These are phyloP conservation scores for Plusia festucae DNA, from an alignment of 2,888 invertebrate species.

Conservation along the genomic window DNA sequence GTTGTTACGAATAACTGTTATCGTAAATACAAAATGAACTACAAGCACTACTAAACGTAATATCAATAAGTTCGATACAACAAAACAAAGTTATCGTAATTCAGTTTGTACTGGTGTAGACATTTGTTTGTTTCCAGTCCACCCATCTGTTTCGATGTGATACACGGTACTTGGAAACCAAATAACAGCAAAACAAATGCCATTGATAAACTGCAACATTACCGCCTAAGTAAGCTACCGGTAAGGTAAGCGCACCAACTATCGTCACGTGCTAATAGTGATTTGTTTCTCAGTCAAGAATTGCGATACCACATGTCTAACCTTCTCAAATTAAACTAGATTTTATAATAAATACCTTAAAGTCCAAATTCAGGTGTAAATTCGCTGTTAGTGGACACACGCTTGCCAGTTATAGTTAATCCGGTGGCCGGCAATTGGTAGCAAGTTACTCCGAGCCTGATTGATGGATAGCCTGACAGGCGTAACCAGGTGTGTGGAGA, in stretches of 20 bases:
- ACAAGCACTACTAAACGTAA: not conserved
- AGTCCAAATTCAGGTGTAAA: constrained; percentile 61
- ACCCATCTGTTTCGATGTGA: constrained; percentile 23
- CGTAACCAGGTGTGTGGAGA: constrained; percentile 75
- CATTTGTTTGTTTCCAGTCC: constrained; percentile 14
- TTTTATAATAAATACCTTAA: constrained; percentile 56
- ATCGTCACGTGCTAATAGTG: constrained; percentile 76
- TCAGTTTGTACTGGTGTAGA: constrained; percentile 17
- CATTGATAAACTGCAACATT: constrained; percentile 67
- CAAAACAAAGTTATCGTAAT: constrained; percentile 17
- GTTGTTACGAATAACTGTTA: not conserved
- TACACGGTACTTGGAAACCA: constrained; percentile 5
- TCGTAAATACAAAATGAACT: not conserved
- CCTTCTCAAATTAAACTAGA: constrained; percentile 44
- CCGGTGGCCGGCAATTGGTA: constrained; percentile 75
- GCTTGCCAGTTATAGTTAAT: constrained; percentile 75
- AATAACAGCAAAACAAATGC: constrained; percentile 54
- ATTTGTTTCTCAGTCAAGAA: constrained; percentile 71
- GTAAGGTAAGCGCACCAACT: constrained; percentile 72
- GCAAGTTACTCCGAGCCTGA: constrained; percentile 74
- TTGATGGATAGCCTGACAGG: constrained; percentile 81
- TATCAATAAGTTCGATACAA: constrained; percentile 12
- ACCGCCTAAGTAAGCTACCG: constrained; percentile 59
- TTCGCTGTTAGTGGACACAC: constrained; percentile 40
- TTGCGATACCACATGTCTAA: constrained; percentile 68